These are phyloP conservation scores for Anguilla japonica DNA, from an alignment of 2,113 vertebrate genomes.

Conservation along the genomic window DNA sequence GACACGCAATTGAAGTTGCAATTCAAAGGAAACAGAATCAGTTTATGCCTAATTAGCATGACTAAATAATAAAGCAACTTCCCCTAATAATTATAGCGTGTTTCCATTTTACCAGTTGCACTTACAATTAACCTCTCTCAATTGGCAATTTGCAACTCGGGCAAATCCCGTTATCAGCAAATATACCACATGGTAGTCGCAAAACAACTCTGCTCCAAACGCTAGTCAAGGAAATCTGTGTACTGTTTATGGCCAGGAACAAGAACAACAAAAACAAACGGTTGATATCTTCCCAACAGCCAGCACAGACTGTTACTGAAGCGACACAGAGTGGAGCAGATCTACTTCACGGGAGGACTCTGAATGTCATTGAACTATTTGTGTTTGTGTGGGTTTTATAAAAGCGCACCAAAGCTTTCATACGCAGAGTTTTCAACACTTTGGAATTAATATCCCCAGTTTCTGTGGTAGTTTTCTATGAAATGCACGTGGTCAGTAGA, in stretches of 20 bases:
- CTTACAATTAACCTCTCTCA: slow-evolving; percentile 77
- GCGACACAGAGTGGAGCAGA: slow-evolving; percentile 61
- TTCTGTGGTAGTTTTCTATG: not conserved
- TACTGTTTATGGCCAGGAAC: slow-evolving; percentile 64
- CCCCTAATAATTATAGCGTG: slow-evolving; percentile 71
- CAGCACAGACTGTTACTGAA: slow-evolving; percentile 64
- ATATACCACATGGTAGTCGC: slow-evolving; percentile 69
- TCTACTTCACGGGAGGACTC: slow-evolving; percentile 65
- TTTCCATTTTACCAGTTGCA: slow-evolving; percentile 65
- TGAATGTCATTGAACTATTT: slow-evolving; percentile 67
- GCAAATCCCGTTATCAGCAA: slow-evolving; percentile 79
- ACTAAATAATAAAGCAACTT: slow-evolving; percentile 74
- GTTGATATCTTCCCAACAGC: slow-evolving; percentile 63
- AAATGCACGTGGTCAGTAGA: not conserved
- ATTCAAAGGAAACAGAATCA: slow-evolving; percentile 60
- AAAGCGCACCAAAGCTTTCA: slow-evolving; percentile 56
- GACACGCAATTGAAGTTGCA: slow-evolving; percentile 68
- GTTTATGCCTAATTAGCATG: slow-evolving; percentile 70
- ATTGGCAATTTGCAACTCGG: slow-evolving; percentile 69
- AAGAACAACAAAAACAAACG: slow-evolving; percentile 71
- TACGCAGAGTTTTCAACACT: slow-evolving; percentile 43
- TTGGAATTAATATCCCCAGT: slow-evolving; percentile 43
- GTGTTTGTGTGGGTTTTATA: slow-evolving; percentile 63
- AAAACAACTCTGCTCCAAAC: slow-evolving; percentile 55
- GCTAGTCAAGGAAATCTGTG: slow-evolving; percentile 63